Evolutionary conservation across 2,797 vertebrate species (phyloP).

Genomic region (Nyctibius grandis): DNA sequence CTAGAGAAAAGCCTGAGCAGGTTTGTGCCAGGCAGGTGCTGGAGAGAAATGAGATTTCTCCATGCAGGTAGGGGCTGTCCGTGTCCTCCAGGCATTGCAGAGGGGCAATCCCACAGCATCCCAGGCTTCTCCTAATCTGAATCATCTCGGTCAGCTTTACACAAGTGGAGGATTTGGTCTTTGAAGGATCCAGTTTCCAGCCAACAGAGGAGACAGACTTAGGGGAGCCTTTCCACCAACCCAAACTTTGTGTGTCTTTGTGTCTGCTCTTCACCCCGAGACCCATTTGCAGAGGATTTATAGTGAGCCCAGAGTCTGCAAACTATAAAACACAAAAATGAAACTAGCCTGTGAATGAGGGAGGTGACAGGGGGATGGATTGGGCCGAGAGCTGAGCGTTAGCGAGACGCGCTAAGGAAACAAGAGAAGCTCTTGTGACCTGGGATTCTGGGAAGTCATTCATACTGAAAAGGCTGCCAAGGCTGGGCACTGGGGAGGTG

Average conservation of each 20-base stretch:
- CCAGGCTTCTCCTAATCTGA: rapidly evolving
- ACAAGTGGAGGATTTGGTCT: neutral
- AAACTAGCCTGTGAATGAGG: conserved; percentile 2
- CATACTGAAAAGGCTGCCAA: neutral
- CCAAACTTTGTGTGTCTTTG: neutral
- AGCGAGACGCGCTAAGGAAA: neutral
- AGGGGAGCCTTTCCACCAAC: neutral
- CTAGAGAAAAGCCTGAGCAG: neutral
- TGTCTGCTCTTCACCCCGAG: neutral
- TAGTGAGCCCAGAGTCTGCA: neutral
- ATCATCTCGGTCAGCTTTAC: rapidly evolving
- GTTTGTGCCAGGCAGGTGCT: neutral
- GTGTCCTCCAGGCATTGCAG: neutral
- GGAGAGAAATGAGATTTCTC: neutral
- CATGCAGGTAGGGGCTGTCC: rapidly evolving
- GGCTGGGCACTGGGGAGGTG: neutral
- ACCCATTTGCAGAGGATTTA: neutral
- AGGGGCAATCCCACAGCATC: neutral
- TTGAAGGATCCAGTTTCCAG: neutral
- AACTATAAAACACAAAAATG: conserved; percentile 11
- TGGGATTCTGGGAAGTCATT: neutral
- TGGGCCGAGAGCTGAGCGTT: neutral
- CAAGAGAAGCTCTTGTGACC: neutral
- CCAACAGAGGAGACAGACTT: neutral
- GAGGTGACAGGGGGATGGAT: neutral